Percentiles rank a stretch among this genome's conserved stretches.
These are phyloP conservation scores for Turritopsis dohrnii DNA, from an alignment of 30 jellyfish, hydroid and myxozoan genomes.

Conservation along the genomic window DNA sequence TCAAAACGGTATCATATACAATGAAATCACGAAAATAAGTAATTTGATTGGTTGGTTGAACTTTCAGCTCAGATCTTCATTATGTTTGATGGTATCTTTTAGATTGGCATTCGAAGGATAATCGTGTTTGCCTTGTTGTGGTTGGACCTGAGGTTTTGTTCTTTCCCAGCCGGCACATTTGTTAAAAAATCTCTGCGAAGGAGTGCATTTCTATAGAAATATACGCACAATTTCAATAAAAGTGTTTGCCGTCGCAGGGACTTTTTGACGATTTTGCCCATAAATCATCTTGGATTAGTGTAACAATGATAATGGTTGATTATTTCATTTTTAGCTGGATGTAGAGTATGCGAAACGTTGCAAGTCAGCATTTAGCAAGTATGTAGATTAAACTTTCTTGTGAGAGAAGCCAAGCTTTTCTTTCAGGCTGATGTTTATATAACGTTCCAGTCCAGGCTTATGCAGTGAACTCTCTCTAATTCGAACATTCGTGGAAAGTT, in stretches of 20 bases:
- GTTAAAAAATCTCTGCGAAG: no score
- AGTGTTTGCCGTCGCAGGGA: not conserved
- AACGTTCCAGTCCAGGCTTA: no score
- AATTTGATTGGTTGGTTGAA: not conserved
- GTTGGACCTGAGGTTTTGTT: slow-evolving; percentile 75
- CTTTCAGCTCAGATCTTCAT: no score
- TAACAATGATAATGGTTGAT: not conserved
- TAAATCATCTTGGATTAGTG: not conserved
- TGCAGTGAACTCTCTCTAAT: no score
- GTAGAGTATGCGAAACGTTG: not conserved
- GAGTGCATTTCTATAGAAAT: no score
- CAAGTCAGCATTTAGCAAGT: not conserved
- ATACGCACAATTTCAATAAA: no score
- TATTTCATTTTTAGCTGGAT: no score
- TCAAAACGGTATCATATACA: no score
- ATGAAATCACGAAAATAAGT: not conserved
- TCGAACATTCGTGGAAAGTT: no score
- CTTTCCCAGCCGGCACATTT: not conserved
- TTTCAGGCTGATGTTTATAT: not conserved
- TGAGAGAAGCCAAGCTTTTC: no score
- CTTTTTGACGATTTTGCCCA: not conserved
- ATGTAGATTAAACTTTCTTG: not conserved
- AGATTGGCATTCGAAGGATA: slow-evolving; percentile 66
- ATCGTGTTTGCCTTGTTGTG: slow-evolving; percentile 39
- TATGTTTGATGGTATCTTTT: not conserved